Conservation (phyloP, 2,888 invertebrate genomes). For the Chrysodeixis includens region DNA sequence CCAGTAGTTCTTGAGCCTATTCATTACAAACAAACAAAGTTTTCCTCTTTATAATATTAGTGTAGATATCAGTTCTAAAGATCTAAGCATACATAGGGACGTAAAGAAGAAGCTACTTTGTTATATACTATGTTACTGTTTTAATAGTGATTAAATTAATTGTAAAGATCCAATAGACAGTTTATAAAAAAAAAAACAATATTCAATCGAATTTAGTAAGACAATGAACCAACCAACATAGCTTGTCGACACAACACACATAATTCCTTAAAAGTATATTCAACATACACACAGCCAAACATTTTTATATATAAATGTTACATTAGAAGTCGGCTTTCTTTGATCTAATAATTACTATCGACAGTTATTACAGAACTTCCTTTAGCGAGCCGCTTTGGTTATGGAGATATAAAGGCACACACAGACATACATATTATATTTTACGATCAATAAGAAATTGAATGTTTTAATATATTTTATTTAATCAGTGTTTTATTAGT, state of each 20-base stretch:
- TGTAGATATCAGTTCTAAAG: too few relatives aligned
- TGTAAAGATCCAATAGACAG: background rate
- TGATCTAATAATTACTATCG: conserved; percentile 48
- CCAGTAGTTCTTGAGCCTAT: too few relatives aligned
- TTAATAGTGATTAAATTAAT: too few relatives aligned
- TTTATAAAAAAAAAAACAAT: too few relatives aligned
- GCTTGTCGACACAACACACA: background rate
- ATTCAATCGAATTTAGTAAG: too few relatives aligned
- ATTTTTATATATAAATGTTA: conserved; percentile 31
- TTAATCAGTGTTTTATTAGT: background rate
- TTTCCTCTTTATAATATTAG: too few relatives aligned
- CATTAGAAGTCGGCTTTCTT: conserved; percentile 35
- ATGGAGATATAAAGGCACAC: background rate
- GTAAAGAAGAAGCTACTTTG: too few relatives aligned
- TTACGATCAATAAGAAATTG: background rate
- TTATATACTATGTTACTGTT: too few relatives aligned
- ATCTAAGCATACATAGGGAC: too few relatives aligned
- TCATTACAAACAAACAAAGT: too few relatives aligned
- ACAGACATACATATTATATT: background rate
- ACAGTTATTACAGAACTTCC: conserved; percentile 41
- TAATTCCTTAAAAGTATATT: background rate
- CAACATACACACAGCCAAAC: conserved; percentile 16
- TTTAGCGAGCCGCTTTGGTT: conserved; percentile 8
- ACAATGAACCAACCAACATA: background rate
- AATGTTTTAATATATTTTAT: background rate